Evolutionary conservation across 2,797 vertebrate genomes (phyloP), one percentile per base, ranked within the genome.

Genomic region (Periophthalmus magnuspinnatus): DNA sequence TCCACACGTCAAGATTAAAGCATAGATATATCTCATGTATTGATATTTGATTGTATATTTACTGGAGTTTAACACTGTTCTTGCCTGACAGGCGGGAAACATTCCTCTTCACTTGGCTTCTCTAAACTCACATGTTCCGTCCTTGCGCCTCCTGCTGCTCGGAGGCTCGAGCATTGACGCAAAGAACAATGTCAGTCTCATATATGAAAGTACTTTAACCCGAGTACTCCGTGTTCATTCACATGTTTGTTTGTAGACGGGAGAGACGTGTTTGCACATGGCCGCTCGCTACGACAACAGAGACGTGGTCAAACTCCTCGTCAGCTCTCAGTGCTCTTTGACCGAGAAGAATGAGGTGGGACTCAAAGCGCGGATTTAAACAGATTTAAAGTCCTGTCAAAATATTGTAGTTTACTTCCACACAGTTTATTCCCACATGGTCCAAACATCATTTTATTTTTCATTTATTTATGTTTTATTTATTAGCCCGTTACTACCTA

Each of bases 211-310:
- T 21, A 36, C 7, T 0, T 41, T 13, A 22, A 36, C n/a, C 4
- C 1, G 32, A 9, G 33, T 5, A 63, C 24, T n/a, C 7, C 64
- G n/a, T 34, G 16, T 3, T 24, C 3, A 28, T 10, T 5, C 69
- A 19, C 68, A n/a, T 5, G 75, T 38, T 64, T 52, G 5, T 81
- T 82, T 32, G 5, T 93, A 97, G 96, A 86, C 88, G 84, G 95
- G 95, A 60, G 96, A 98, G 85, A 95, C 94, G 63, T 96, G 95
- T 93, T 87, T 97, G 88, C 96, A 97, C 78, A 86, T 96, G 48
- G 95, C 96, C 24, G 94, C 95, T 21, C 94, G 96, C 81, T 98
- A 98, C 89, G 94, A 96, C 89, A 95, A 97, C 89, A 86, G 93
- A 85, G 88, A 90, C 74, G 90, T 97, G 87, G 79, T 96, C 81